Evolutionary conservation across 2,797 vertebrate genomes (phyloP).

Genomic region (Dicrostonyx torquatus): DNA sequence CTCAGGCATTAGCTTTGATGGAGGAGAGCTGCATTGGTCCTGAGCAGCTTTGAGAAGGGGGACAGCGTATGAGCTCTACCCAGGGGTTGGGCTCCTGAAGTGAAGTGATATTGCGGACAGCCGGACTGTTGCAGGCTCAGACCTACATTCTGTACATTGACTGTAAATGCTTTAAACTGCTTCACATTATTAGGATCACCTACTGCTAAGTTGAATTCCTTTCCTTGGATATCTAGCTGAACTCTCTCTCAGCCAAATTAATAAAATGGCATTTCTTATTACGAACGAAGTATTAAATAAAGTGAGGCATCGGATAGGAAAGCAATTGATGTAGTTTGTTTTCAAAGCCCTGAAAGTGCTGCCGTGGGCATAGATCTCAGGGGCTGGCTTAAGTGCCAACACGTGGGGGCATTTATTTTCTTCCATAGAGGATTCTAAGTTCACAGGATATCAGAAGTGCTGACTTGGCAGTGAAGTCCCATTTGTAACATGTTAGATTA

Average conservation of each 20-base stretch:
- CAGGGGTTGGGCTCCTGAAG: background rate
- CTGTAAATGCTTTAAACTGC: slow-evolving; percentile 37
- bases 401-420: slow-evolving; percentile 52
- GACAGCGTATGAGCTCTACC: background rate
- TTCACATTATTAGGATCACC: slow-evolving; percentile 59
- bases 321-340: slow-evolving; percentile 75
- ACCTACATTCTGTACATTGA: background rate
- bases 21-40: background rate
- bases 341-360: slow-evolving; percentile 67
- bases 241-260: slow-evolving; percentile 66
- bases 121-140: background rate
- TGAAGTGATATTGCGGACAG: background rate
- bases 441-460: slow-evolving; percentile 61
- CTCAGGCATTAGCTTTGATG: background rate
- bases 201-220: slow-evolving; percentile 76
- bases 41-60: background rate
- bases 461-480: slow-evolving; percentile 70
- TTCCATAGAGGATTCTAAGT: slow-evolving; percentile 51
- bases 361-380: slow-evolving; percentile 59
- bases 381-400: slow-evolving; percentile 54
- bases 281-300: slow-evolving; percentile 78
- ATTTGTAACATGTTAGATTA: slow-evolving; percentile 58
- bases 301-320: slow-evolving; percentile 54
- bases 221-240: slow-evolving; percentile 67
- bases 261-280: slow-evolving; percentile 75